Conservation (phyloP, 1,140 invertebrate species). For the Sweltsa coloradensis region DNA sequence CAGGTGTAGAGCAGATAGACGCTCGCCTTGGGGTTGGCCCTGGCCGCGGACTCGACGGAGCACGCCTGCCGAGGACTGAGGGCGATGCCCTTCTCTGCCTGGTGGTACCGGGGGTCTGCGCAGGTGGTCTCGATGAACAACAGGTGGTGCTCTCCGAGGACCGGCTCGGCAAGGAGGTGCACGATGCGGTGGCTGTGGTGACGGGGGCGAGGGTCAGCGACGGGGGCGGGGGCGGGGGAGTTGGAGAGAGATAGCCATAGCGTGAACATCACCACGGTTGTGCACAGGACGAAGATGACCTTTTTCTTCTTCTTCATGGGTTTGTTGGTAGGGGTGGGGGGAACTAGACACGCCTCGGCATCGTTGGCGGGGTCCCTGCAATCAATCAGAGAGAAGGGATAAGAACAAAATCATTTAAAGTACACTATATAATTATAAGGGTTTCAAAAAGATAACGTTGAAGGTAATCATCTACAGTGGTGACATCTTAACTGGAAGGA, state of each 20-base stretch:
- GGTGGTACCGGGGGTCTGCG: background rate
- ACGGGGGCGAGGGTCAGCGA: background rate
- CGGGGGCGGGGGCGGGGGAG: background rate
- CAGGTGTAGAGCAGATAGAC: conserved; percentile 41
- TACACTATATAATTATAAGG: no score
- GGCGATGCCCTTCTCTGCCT: background rate
- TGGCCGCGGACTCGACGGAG: conserved; percentile 51
- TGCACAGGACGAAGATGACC: no score
- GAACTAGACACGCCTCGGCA: no score
- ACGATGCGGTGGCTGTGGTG: background rate
- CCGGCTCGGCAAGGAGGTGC: background rate
- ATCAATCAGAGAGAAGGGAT: no score
- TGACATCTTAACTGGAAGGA: no score
- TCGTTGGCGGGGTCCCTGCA: no score
- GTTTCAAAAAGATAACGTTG: no score
- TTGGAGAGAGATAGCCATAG: background rate
- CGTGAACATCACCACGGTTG: background rate
- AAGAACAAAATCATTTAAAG: no score
- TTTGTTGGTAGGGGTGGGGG: no score
- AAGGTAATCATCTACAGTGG: no score
- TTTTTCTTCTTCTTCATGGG: no score
- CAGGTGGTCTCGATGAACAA: conserved; percentile 1
- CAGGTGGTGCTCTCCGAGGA: background rate
- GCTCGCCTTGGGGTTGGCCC: conserved; percentile 40
- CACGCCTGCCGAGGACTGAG: conserved; percentile 45